Base-by-base conservation (phyloP, 2,797 vertebrate genomes). In the Pipistrellus nathusii region DNA sequence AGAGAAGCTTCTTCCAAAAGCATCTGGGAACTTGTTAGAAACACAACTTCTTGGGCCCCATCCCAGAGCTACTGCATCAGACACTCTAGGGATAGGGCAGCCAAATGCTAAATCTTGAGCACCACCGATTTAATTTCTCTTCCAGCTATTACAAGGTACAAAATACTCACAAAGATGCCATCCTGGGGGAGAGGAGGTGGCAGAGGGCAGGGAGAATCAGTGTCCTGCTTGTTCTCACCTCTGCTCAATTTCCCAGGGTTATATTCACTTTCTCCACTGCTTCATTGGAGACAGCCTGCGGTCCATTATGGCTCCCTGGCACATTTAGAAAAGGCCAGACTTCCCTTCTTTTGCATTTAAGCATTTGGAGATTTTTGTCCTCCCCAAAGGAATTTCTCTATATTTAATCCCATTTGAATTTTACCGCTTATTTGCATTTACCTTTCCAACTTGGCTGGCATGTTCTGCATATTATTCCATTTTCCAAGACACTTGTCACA, bases 401-500 rank as follows among this genome's bases (percentile, higher is more conserved):
- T 44, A 62, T 89, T 73, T 85, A 85, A 85, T 30, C 32, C 51
- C 55, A 84, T 69, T 94, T 94, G 69, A 85, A 94, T 78, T 78
- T 81, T 85, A 71, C 27, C 92, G 20, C 86, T 91, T 46, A 20
- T 15, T 44, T 30, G 32, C 55, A 91, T 35, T 81, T 12, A 41
- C 59, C 87, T 96, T 93, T 66, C 69, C 69, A 93, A 66, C 38
- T 55, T 71, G 9, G 62, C 72, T 92, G 81, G 64, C 48, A 91
- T 2, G 8, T 77, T 94, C 92, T 80, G 23, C 27, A 38, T 93
- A 87, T 87, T 51, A 72, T 66, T 64, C 46, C 85, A 53, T 78
- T 88, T 94, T 95, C 71, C 41, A 91, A 93, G 76, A 91, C 25
- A 38, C 35, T 88, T 81, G 53, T 76, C 77, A 84, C 38, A 32